These are phyloP conservation scores for Corythaixoides concolor DNA, from an alignment of 2,113 vertebrate genomes.

Conservation along the genomic window DNA sequence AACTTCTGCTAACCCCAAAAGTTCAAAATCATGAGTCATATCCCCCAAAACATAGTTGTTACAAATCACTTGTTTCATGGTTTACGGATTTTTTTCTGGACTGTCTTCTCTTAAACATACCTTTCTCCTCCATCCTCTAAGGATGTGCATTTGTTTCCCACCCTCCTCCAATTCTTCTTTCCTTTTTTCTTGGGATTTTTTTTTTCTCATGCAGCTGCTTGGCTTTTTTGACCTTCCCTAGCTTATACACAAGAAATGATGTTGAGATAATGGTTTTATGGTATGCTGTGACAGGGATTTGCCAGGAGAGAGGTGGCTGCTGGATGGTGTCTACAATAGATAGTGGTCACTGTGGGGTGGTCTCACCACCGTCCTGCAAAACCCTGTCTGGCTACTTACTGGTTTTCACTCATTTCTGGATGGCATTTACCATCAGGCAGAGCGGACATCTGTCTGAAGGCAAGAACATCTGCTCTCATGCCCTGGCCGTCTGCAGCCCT, in stretches of 20 bases:
- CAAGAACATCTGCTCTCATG: slow-evolving; percentile 29
- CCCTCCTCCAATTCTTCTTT: not conserved
- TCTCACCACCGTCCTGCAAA: not conserved
- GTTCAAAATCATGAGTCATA: slow-evolving; percentile 10
- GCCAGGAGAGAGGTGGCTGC: not conserved
- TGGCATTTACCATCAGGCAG: slow-evolving; percentile 2
- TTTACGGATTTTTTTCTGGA: not conserved
- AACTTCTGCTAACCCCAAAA: slow-evolving; percentile 38
- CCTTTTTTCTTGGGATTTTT: not conserved
- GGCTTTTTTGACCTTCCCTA: not conserved
- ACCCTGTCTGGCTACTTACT: not conserved
- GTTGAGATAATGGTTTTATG: not conserved
- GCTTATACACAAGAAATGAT: fast-evolving
- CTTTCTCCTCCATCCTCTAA: not conserved
- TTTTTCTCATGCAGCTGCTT: not conserved
- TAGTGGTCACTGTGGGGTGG: not conserved
- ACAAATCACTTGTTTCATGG: not conserved
- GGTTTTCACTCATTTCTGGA: not conserved
- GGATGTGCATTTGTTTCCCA: not conserved
- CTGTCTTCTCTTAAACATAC: not conserved
- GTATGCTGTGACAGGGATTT: not conserved
- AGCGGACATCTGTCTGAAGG: slow-evolving; percentile 8
- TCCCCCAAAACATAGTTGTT: not conserved
- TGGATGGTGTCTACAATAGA: not conserved
- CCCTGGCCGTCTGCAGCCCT: not conserved